These are phyloP conservation scores for Drosophila miranda DNA, from an alignment of 1,140 invertebrate species.

Conservation along the genomic window DNA sequence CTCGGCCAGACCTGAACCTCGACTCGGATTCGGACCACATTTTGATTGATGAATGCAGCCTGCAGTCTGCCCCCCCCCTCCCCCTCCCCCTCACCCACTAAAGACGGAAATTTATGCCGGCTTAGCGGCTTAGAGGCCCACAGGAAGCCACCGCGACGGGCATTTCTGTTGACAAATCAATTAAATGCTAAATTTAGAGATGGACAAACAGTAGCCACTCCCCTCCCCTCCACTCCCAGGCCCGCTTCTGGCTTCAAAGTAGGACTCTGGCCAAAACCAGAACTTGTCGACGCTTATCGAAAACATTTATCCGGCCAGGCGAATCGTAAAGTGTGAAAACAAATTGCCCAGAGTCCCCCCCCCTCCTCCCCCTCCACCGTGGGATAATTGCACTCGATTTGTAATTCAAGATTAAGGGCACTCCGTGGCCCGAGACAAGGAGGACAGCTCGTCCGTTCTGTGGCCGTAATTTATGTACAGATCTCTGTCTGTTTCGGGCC, in stretches of 20 bases:
- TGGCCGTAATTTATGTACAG: constrained; percentile 71
- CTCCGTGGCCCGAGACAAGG: background rate
- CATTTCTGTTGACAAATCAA: constrained; percentile 79
- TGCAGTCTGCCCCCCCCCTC: background rate
- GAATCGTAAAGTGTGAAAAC: constrained; percentile 80
- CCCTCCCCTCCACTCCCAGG: background rate
- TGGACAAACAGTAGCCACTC: constrained; percentile 63
- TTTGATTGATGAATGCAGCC: constrained; percentile 74
- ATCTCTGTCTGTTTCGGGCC: constrained; percentile 32
- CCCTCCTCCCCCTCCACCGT: too few species aligned
- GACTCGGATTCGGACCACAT: constrained; percentile 5
- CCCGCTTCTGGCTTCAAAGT: background rate
- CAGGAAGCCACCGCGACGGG: constrained; percentile 50
- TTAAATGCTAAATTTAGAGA: constrained; percentile 77
- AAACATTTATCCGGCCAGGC: constrained; percentile 60
- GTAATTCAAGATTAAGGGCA: constrained; percentile 81
- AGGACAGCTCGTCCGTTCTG: constrained; percentile 52
- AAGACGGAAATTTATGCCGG: constrained; percentile 71
- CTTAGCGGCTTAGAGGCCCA: constrained; percentile 69
- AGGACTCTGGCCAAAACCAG: constrained; percentile 19
- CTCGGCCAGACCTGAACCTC: constrained; percentile 12
- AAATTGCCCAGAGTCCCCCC: constrained; percentile 55
- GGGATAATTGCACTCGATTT: constrained; percentile 76
- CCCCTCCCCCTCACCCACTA: constrained; percentile 12
- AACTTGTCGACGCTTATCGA: constrained; percentile 67